phyloP scores from a whole-genome alignment of 2,888 invertebrate species.

The Tanytarsus gracilentus region DNA sequence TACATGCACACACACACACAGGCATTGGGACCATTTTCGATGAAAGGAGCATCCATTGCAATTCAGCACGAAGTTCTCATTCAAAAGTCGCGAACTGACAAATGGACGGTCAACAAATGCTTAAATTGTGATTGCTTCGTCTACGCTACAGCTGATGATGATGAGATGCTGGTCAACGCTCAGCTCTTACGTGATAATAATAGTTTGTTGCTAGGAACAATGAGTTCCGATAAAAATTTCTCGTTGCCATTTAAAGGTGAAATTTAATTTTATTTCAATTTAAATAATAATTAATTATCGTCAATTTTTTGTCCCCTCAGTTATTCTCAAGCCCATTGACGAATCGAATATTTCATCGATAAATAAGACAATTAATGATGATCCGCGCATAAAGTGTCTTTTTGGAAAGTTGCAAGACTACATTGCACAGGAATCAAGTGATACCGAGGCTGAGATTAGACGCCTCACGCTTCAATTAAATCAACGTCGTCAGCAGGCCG shows the following conservation, averaged over 20 bases:
- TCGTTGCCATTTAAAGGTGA: constrained; percentile 22
- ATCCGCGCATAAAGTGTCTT: constrained; percentile 7
- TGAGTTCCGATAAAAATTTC: constrained; percentile 13
- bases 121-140: constrained; percentile 22
- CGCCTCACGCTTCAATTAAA: background rate
- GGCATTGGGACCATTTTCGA: background rate
- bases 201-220: constrained; percentile 1
- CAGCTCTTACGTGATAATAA: background rate
- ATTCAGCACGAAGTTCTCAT: constrained; percentile 14
- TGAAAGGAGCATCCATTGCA: background rate
- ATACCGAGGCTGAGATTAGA: constrained; percentile 8
- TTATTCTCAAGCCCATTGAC: constrained; percentile 20
- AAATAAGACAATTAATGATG: constrained; percentile 12
- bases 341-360: background rate
- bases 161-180: constrained; percentile 8
- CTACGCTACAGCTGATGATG: background rate
- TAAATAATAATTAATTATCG: too few species aligned
- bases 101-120: constrained; percentile 17
- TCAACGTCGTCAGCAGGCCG: background rate
- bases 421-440: background rate
- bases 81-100: background rate
- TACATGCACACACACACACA: background rate
- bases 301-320: too few species aligned
- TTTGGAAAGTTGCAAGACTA: constrained; percentile 5
- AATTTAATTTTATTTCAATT: too few species aligned